Evolutionary conservation across 2,888 invertebrate species (phyloP), one percentile per base, ranked within the genome.

Genomic region (Troides helena): DNA sequence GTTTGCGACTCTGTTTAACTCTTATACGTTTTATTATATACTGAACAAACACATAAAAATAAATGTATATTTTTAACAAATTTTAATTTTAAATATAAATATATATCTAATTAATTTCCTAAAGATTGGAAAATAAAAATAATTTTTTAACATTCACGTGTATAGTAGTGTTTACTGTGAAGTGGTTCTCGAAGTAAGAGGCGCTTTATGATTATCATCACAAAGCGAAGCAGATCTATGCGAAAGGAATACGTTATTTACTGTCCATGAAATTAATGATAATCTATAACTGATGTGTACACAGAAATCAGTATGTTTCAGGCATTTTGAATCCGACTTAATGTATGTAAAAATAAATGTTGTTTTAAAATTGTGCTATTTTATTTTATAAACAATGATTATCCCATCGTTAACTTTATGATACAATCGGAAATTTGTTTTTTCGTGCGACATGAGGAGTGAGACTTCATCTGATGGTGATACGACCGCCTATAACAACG

Each of bases 311-410:
- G 91, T 91, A 89, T 88, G 90, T 91, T 92, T 92, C 92, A 89
- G 88, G 86, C 90, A 89, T 92, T 92, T 92, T 91, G 90, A 92
- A 92, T 92, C 92, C 88, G 92, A 92, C 90, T 91, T 91, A 91
- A 92, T 92, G 91, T 92, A 92, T 92, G 92, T 92, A 92, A 92
- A 92, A 92, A 92, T 92, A 92, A 92, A 92, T 92, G 92, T 92
- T 92, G 92, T 92, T 92, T 92, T 92, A 90, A 91, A 89, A 88
- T 86, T 87, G 85, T 88, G 84, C 78, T 84, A 78, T 91, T 90
- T 91, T 76, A 88, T 88, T 89, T 60, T 39, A 21, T 30, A 5
- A 56, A 6, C 36, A 62, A 18, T 25, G 25, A 46, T 46, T 46
- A 46, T 14, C 14, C 14, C 8, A 14, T 14, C 46, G 46, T 46